Evolutionary conservation across 2,888 invertebrate genomes (phyloP), one percentile per base, ranked within the genome.

Genomic region (Pandemis heparana): DNA sequence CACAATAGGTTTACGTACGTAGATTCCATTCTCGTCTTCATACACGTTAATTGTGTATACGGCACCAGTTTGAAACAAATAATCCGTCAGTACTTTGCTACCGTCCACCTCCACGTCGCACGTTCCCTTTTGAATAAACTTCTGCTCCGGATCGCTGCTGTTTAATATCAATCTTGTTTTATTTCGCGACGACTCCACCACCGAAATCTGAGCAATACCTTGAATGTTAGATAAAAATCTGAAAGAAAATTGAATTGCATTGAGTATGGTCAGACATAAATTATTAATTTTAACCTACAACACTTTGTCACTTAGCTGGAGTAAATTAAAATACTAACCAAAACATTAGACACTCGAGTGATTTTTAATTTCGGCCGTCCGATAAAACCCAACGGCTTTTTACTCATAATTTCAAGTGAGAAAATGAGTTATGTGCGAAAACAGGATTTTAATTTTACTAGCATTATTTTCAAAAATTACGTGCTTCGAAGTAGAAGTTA

Each of bases 41-140:
- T 91, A 85, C 73, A 94, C 83, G 79, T 95, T 88, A 10, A 96
- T 82, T 0, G 96, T 95, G 79, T 97, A 97, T 14, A 96, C 96
- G 14, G 96, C 97, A 0, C 97, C 97, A 5, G 95, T 84, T 79
- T 92, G 87, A 1, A 96, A 88, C 0, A 75, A 77, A 75, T 86
- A 94, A 70, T 84, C 81, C 16, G 82, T 78, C 16, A 90, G 63
- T 7, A 94, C 81, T 41, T 78, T 77, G 39, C 83, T 79, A 0
- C 85, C 87, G 69, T 90, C 84, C 0, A 95, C 78, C 8, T 82
- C 60, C 1, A 95, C 79, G 60, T 94, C 84, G 76, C 92, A 94
- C 0, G 73, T 81, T 4, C 91, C 92, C 75, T 90, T 91, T 1
- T 82, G 76, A 39, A 95, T 79, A 8, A 78, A 76, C 0, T 77